Evolutionary conservation across 2,888 invertebrate species (phyloP).

Genomic region (Tolmerus cingulatus): DNA sequence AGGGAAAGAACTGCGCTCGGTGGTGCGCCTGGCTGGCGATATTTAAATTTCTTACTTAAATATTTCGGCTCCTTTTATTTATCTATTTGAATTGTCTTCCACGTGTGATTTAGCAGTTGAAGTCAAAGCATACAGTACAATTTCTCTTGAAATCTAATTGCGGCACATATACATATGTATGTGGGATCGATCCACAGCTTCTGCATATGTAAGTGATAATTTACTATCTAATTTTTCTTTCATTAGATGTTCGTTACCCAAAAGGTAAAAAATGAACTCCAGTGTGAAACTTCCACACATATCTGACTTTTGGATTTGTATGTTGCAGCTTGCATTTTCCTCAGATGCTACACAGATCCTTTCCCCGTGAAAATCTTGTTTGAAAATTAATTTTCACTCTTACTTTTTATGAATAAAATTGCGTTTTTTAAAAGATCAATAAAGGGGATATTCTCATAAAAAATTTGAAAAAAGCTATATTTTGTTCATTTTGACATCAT

Average conservation of each 20-base stretch:
- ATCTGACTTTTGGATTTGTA: too few relatives aligned
- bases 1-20: neutral
- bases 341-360: too few relatives aligned
- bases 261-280: too few relatives aligned
- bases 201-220: neutral
- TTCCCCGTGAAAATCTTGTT: too few relatives aligned
- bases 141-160: neutral
- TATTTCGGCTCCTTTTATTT: neutral
- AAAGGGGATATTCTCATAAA: too few relatives aligned
- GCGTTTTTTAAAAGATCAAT: too few relatives aligned
- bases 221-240: neutral
- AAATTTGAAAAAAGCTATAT: too few relatives aligned
- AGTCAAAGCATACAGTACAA: neutral
- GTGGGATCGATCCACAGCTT: neutral
- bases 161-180: neutral
- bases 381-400: too few relatives aligned
- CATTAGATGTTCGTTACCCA: neutral
- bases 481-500: too few relatives aligned
- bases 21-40: neutral
- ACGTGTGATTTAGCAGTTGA: neutral
- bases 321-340: too few relatives aligned
- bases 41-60: conserved; percentile 11
- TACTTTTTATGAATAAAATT: too few relatives aligned
- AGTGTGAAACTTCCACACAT: too few relatives aligned
- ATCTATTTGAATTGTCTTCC: neutral